Conservation (phyloP, 2,113 vertebrate genomes). For the Microcebus tavaratra region DNA sequence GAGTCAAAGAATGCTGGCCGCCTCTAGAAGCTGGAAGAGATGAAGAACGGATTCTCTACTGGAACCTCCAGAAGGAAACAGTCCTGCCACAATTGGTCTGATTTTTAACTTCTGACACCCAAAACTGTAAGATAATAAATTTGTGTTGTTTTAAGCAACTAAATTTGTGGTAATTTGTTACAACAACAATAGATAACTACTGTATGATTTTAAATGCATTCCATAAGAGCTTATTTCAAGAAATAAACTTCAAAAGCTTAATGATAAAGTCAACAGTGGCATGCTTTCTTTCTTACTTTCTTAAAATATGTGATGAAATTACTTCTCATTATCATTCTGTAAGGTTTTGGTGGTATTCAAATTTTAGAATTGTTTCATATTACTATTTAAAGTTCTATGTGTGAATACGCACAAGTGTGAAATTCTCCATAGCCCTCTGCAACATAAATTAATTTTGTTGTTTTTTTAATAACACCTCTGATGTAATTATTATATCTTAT, state of each 20-base stretch:
- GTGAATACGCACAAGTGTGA: not conserved
- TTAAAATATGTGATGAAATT: not conserved
- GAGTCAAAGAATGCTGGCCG: not conserved
- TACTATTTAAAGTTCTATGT: not conserved
- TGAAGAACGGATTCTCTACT: not conserved
- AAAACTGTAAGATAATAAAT: not conserved
- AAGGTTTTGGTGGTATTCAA: not conserved
- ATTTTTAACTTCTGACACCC: not conserved
- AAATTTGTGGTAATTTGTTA: not conserved
- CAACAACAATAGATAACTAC: not conserved
- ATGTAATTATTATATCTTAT: conserved; percentile 73
- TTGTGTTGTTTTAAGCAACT: not conserved
- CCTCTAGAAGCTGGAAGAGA: not conserved
- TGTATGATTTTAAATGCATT: not conserved
- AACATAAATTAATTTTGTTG: conserved; percentile 64
- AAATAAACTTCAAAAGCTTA: not conserved
- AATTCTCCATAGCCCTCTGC: conserved; percentile 46
- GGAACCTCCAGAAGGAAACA: not conserved
- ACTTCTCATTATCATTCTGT: not conserved
- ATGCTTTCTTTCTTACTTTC: not conserved
- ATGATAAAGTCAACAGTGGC: not conserved
- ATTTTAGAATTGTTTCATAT: conserved; percentile 10
- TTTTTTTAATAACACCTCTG: conserved; percentile 52
- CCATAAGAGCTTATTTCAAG: not conserved
- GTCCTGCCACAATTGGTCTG: not conserved